Conservation (phyloP, 2,888 invertebrate genomes). For the Baronia brevicornis region DNA sequence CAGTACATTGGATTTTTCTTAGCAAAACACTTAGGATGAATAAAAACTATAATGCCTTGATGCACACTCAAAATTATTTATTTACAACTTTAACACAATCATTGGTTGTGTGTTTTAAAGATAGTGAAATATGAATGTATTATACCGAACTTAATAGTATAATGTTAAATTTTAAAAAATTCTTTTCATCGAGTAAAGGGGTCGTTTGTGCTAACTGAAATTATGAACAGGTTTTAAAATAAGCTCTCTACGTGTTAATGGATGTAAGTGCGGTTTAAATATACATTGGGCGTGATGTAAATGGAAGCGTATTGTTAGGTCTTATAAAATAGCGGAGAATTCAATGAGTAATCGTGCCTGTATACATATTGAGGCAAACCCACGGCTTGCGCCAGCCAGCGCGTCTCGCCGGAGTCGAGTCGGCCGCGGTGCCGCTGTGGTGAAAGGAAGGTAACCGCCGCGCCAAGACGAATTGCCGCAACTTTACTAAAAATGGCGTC, state of each 20-base stretch:
- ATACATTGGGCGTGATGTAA: conserved; percentile 14
- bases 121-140: no score
- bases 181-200: neutral
- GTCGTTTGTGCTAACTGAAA: conserved; percentile 6
- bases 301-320: conserved; percentile 17
- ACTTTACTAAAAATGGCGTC: conserved; percentile 71
- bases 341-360: conserved; percentile 24
- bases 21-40: no score
- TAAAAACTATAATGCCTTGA: no score
- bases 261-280: conserved; percentile 16
- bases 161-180: no score
- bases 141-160: no score
- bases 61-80: no score
- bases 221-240: conserved; percentile 8
- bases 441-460: conserved; percentile 71
- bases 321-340: conserved; percentile 16
- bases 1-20: no score
- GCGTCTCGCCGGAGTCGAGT: conserved; percentile 38
- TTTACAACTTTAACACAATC: no score
- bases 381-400: conserved; percentile 46
- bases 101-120: no score
- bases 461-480: conserved; percentile 62
- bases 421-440: conserved; percentile 52
- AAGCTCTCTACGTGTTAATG: conserved; percentile 13
- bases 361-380: conserved; percentile 24